A percentile compares a stretch with the other conserved stretches of the same genome.
Evolutionary conservation across 1,140 invertebrate species (phyloP).

Genomic region (Ylistrum balloti): DNA sequence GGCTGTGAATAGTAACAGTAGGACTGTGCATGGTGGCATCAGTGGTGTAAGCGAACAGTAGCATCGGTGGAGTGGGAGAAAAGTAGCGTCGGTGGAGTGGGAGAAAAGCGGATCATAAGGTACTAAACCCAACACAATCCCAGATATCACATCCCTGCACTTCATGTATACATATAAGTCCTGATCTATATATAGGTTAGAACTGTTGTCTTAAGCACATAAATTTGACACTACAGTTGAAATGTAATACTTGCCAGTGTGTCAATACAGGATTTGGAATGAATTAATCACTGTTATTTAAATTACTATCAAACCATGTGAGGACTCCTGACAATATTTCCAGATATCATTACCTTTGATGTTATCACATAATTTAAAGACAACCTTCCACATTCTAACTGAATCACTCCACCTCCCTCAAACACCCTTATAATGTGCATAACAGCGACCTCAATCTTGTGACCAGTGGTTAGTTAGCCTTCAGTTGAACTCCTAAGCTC

Average conservation of each 20-base stretch:
- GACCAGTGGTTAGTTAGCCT: neutral
- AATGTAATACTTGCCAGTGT: too few species aligned
- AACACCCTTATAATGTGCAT: neutral
- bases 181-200: neutral
- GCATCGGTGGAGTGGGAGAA: conserved; percentile 36
- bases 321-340: too few species aligned
- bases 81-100: conserved; percentile 20
- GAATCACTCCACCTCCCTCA: neutral
- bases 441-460: neutral
- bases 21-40: too few species aligned
- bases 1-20: neutral
- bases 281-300: too few species aligned
- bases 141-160: conserved; percentile 14
- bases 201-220: neutral
- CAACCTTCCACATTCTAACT: too few species aligned
- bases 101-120: conserved; percentile 31
- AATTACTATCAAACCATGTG: too few species aligned
- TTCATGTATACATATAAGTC: conserved; percentile 19
- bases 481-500: neutral
- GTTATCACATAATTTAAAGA: neutral
- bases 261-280: too few species aligned
- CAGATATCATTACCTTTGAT: too few species aligned
- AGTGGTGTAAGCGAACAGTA: conserved; percentile 5
- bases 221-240: neutral
- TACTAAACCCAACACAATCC: neutral